phyloP scores from a whole-genome alignment of 2,888 invertebrate species.

The Dolomedes plantarius region DNA sequence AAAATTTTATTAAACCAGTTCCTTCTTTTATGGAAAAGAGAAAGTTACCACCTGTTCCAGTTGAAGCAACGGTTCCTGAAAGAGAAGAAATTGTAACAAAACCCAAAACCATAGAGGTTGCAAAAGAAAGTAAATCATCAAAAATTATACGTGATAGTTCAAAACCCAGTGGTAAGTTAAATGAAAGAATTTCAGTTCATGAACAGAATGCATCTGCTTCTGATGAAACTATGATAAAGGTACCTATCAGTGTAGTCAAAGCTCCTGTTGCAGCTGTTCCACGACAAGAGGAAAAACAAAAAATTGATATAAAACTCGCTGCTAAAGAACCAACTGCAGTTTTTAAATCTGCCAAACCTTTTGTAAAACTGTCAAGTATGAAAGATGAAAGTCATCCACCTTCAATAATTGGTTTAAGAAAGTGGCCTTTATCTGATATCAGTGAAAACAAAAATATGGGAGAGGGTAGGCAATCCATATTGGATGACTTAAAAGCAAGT shows the following conservation, averaged over 20 bases:
- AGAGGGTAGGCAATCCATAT: constrained; percentile 48
- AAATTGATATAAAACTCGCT: constrained; percentile 46
- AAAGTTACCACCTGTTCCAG: constrained; percentile 63
- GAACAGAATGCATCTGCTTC: constrained; percentile 10
- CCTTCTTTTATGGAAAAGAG: constrained; percentile 51
- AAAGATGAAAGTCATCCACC: constrained; percentile 63
- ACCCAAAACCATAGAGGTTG: neutral
- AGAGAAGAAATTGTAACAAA: constrained; percentile 11
- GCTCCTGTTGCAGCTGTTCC: constrained; percentile 1
- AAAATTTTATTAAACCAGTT: constrained; percentile 27
- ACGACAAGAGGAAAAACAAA: constrained; percentile 20
- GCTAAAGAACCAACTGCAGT: constrained; percentile 48
- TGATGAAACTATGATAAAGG: constrained; percentile 20
- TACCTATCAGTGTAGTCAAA: constrained; percentile 25
- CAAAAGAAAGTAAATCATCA: neutral
- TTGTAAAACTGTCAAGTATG: constrained; percentile 64
- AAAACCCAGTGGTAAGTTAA: neutral
- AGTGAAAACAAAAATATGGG: constrained; percentile 14
- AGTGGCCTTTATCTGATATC: constrained; percentile 65
- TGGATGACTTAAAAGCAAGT: constrained; percentile 59
- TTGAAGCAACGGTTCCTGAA: constrained; percentile 22
- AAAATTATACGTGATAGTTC: neutral
- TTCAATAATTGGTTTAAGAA: constrained; percentile 52
- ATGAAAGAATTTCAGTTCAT: neutral
- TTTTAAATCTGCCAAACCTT: constrained; percentile 60